Base-by-base conservation (phyloP, 2,888 invertebrate genomes). In the Metopia argyrocephala region DNA sequence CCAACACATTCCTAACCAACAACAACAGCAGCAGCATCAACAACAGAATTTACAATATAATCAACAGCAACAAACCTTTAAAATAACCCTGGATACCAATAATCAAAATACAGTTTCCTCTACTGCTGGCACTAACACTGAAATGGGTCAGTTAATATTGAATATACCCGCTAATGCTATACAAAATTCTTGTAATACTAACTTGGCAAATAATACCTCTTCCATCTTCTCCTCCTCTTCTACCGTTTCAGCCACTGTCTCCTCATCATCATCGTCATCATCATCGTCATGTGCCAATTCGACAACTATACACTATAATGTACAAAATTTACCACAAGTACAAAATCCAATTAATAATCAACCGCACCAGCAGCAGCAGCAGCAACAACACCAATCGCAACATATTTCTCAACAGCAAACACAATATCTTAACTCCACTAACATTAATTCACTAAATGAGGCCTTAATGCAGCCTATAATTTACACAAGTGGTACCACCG, bases 311-410 rank as follows among this genome's bases (percentile, higher is more conserved):
- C 83, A 83, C 78, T 84, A 81, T 52, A 83, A 84, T 76, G 66
- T 85, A 79, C 85, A 84, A 74, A 84, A 83, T 48, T 84, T 86
- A 31, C 64, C 84, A 23, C 84, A 86, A 27, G 84, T 86, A 50
- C 80, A 85, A 74, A 85, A 79, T 64, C 65, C 86, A 84, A 57
- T 18, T 31, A 57, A 38, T 21, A 54, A 71, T 82, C 45, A 31
- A 12, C 73, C 62, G 3, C 28, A 54, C 2, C 46, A 66, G 2
- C 62, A 73, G 9, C 27, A 86, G 64, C 84, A 79, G 4, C 59
- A 45, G 15, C 76, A 12, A 82, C 85, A 79, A 64, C 79, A 12
- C 21, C 85, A 85, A 83, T 1, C 57, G 5, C 46, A 82, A 15
- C 81, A 83, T 2, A 85, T 79, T 5, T 71, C 28, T n/a, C 64